phyloP scores from a whole-genome alignment of 2,888 invertebrate species.

The Perizoma affinitatum region DNA sequence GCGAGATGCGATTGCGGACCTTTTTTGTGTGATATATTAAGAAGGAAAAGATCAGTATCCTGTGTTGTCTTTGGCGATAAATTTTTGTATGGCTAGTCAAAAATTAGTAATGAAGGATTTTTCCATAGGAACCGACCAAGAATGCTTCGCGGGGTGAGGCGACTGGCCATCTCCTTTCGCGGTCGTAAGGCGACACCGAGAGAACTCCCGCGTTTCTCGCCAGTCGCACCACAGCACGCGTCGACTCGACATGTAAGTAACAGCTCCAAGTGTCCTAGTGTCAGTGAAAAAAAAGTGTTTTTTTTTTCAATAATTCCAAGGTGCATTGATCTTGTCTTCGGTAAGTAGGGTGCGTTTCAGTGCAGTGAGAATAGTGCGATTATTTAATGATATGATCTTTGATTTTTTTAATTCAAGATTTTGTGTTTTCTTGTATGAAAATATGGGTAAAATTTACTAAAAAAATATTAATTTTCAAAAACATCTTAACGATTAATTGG shows the following conservation, averaged over 20 bases:
- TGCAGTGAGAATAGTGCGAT: conserved; percentile 54
- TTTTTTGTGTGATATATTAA: too few relatives aligned
- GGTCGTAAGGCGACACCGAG: conserved; percentile 82
- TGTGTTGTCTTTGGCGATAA: background rate
- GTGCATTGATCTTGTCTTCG: conserved; percentile 64
- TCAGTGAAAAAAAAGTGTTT: conserved; percentile 64
- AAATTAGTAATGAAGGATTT: conserved; percentile 36
- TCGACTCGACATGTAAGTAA: conserved; percentile 84
- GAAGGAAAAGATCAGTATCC: too few relatives aligned
- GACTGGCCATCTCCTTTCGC: conserved; percentile 75
- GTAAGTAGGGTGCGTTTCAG: conserved; percentile 64
- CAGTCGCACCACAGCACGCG: conserved; percentile 84
- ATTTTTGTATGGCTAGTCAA: background rate
- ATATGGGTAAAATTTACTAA: background rate
- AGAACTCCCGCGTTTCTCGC: conserved; percentile 61
- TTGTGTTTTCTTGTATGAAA: conserved; percentile 5
- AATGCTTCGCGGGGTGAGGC: conserved; percentile 65
- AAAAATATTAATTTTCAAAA: background rate
- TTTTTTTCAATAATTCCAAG: conserved; percentile 54
- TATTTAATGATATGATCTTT: conserved; percentile 24
- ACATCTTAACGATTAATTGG: too few relatives aligned
- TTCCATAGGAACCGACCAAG: conserved; percentile 45
- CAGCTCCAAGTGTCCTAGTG: conserved; percentile 68
- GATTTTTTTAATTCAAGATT: conserved; percentile 11
- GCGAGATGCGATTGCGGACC: too few relatives aligned